Evolutionary conservation across 2,797 vertebrate genomes (phyloP), one percentile per base, ranked within the genome.

Genomic region (Halcyon chelicuti): DNA sequence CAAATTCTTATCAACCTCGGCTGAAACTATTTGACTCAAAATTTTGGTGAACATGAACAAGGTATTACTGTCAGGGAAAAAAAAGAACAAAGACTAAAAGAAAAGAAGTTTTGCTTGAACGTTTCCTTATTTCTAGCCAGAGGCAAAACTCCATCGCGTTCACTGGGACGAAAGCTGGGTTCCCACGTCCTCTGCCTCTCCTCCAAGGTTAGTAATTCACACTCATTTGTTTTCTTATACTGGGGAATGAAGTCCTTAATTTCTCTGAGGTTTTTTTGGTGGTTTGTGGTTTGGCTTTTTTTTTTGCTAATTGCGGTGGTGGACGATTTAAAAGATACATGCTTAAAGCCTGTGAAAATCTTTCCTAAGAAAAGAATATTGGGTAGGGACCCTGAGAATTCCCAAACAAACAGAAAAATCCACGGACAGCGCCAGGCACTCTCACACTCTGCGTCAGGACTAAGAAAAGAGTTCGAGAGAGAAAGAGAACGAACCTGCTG

Each of bases 11-110:
- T 85, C 91, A 88, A 82, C 33, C 15, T 84, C 8, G 5, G 54
- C 80, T 93, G 79, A 88, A 95, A 89, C 40, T 40, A 54, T 90
- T 90, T 84, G 62, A 96, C 88, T 67, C 23, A 77, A 92, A 91
- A 91, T 88, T 91, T 81, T 67, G 72, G 84, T 62, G 88, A 92
- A 74, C 54, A 23, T 15, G 35, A 94, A 62, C 39, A 82, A 75
- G 47, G 52, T 92, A 85, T 94, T 89, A 88, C 77, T 89, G 55
- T 76, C 60, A 82, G 23, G 8, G 46, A 25, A 54, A 63, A 65
- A 70, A 86, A 51, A 31, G 19, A 31, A 79, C 85, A 92, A 14
- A n/a, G 12, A 78, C 35, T 73, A 29, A 54, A 91, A 89, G 54
- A 81, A 91, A 85, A 65, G 7, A 58, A 77, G 37, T 86, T 92